phyloP scores from a whole-genome alignment of 2,113 vertebrate genomes.

The mouse (Mus musculus) region DNA sequence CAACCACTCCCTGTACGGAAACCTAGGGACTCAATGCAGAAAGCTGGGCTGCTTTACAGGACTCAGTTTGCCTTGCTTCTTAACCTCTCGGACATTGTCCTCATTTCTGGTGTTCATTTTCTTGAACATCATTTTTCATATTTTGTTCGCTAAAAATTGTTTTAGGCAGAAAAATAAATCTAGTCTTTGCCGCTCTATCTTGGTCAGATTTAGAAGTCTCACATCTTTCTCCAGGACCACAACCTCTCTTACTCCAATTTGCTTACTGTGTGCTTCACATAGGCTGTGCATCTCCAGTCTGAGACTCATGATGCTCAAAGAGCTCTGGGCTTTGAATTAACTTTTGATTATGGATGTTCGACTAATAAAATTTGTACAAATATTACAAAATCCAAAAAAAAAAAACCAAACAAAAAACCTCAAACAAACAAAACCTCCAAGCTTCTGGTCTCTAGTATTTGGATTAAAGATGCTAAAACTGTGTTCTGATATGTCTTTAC shows the following conservation, averaged over 20 bases:
- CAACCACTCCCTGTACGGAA: background rate
- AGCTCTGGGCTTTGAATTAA: background rate
- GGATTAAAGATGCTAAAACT: background rate
- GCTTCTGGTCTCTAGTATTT: background rate
- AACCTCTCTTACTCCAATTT: background rate
- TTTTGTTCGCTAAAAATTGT: background rate
- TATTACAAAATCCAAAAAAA: background rate
- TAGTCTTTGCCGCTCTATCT: constrained; percentile 3
- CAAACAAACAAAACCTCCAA: background rate
- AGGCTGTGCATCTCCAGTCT: background rate
- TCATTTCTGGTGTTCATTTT: background rate
- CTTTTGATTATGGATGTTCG: background rate
- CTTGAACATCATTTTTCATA: constrained; percentile 19
- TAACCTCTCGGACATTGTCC: background rate
- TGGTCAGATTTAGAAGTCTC: constrained; percentile 2
- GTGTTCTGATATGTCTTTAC: background rate
- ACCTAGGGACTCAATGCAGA: background rate
- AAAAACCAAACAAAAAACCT: background rate
- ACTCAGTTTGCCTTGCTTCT: background rate
- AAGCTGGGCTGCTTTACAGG: background rate
- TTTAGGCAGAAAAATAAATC: background rate
- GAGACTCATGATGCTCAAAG: background rate
- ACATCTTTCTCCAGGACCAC: background rate
- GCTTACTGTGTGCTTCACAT: background rate
- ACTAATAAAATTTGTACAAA: background rate